phyloP scores from a whole-genome alignment of 2,113 vertebrate species.

The Rhegmatorhina hoffmannsi region DNA sequence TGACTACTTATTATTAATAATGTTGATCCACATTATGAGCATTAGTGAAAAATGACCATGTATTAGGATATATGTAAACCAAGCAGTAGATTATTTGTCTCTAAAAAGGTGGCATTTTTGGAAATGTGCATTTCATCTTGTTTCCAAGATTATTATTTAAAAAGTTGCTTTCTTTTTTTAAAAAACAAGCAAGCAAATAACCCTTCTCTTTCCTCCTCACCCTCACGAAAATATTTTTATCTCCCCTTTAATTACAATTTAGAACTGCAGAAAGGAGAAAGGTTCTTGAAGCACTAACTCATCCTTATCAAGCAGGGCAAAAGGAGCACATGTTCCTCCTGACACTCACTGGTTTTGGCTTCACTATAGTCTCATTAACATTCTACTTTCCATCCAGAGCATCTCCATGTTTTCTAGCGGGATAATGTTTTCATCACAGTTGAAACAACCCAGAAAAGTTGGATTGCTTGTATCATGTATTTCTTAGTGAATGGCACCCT shows the following conservation, averaged over 20 bases:
- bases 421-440: not conserved
- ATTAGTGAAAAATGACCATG: not conserved
- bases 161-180: not conserved
- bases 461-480: not conserved
- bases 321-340: not conserved
- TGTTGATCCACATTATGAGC: not conserved
- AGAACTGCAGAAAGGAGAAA: not conserved
- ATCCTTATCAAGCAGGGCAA: not conserved
- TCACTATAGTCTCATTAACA: not conserved
- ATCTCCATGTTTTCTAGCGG: not conserved
- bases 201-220: not conserved
- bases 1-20: not conserved
- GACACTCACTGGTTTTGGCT: not conserved
- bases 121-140: not conserved
- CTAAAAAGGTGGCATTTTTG: not conserved
- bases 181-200: not conserved
- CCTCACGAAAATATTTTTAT: not conserved
- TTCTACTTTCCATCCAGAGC: not conserved
- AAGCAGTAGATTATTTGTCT: not conserved
- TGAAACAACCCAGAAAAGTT: not conserved
- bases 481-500: constrained; percentile 24
- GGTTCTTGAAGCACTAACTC: not conserved
- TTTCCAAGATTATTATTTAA: not conserved
- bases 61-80: not conserved
- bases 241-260: not conserved